phyloP scores from a whole-genome alignment of 2,113 vertebrate species.

The Entelurus aequoreus region DNA sequence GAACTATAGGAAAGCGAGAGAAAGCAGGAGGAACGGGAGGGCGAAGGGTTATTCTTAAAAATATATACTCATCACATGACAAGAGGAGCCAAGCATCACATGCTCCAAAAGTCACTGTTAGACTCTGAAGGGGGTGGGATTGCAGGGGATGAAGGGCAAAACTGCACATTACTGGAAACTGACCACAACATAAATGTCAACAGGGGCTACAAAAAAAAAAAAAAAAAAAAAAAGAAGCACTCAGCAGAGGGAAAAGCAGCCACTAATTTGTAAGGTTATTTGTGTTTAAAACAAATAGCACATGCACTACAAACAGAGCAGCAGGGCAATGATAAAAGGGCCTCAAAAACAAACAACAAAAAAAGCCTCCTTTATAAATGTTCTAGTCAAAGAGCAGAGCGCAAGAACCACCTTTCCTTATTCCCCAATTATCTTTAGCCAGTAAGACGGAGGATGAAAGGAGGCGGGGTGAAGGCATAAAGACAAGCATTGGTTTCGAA shows the following conservation, averaged over 20 bases:
- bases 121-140: constrained; percentile 45
- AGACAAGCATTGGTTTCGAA: constrained; percentile 39
- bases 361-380: constrained; percentile 32
- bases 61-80: constrained; percentile 70
- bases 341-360: constrained; percentile 23
- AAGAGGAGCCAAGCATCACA: constrained; percentile 63
- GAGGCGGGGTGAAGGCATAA: constrained; percentile 20
- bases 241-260: constrained; percentile 39
- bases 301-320: constrained; percentile 64
- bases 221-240: constrained; percentile 26
- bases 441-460: constrained; percentile 34
- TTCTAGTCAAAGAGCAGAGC: constrained; percentile 45
- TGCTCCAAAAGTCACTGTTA: constrained; percentile 60
- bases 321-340: constrained; percentile 38
- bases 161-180: constrained; percentile 69
- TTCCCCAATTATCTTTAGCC: constrained; percentile 29
- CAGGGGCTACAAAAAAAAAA: constrained; percentile 44
- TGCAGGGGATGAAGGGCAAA: constrained; percentile 20
- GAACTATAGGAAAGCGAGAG: constrained; percentile 53
- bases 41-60: constrained; percentile 49
- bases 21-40: neutral
- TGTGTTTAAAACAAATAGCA: constrained; percentile 30
- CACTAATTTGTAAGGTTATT: constrained; percentile 30
- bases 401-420: constrained; percentile 25
- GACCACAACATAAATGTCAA: constrained; percentile 65